Base-by-base conservation (phyloP, 2,888 invertebrate species). In the Aphidoletes aphidimyza region DNA sequence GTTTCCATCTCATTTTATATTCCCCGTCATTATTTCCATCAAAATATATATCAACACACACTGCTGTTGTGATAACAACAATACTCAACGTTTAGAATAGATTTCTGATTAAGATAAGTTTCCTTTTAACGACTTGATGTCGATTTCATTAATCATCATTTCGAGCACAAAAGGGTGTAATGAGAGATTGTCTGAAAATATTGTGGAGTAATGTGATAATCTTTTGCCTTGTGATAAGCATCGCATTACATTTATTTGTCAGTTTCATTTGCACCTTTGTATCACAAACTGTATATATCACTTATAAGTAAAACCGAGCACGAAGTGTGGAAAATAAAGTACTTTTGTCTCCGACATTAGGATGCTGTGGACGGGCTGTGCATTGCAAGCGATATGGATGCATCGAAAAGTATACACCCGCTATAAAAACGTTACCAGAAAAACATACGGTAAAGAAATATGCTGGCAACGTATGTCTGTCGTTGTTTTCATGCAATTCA, bases 181-280 rank as follows among this genome's bases (percentile, higher is more conserved):
- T 69, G 30, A 14, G 30, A 14, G 69, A 69, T 69, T 69, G 69
- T 14, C 34, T 69, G 3, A 30, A 30, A 69, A 69, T 69, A 30
- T 30, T 14, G 69, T 14, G 30, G 17, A 14, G 34, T 30, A 69
- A 69, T 69, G 69, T 69, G 30, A 69, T 69, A 69, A 69, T 69
- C 69, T 69, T n/a, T 11, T 14, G 17, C 30, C 54, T 26, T 26
- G 34, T 69, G 69, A 69, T 69, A 69, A 69, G 69, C 30, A 69
- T 69, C 69, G 69, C 69, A 69, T 69, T 69, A 69, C 34, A 3
- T 69, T 69, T 69, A 69, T 69, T 69, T 69, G 69, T 69, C 69
- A 69, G 69, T 69, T 69, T 69, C 69, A 69, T 69, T 69, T 69
- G 69, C 69, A 69, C 69, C 69, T 69, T 69, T 69, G 69, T 34